Evolutionary conservation across 2,797 vertebrate species (phyloP).

Genomic region (Hoplostethus atlanticus): DNA sequence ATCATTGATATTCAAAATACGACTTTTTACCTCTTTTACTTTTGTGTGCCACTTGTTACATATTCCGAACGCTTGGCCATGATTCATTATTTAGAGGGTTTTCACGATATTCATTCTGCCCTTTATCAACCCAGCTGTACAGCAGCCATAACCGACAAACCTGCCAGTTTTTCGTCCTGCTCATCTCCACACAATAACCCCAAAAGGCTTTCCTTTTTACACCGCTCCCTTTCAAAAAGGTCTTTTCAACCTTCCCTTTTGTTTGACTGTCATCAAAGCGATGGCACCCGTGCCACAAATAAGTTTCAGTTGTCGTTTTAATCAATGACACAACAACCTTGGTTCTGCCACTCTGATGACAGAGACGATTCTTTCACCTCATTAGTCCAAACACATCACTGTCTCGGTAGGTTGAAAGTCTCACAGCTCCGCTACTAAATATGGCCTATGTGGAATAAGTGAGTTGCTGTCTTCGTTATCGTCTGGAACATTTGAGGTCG

Average conservation of each 20-base stretch:
- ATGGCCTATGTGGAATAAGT: not conserved
- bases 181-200: not conserved
- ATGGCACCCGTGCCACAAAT: not conserved
- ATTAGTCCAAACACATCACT: not conserved
- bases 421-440: constrained; percentile 2
- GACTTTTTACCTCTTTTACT: too few species aligned
- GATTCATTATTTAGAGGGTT: too few species aligned
- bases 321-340: constrained; percentile 11
- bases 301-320: constrained; percentile 4
- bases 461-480: not conserved
- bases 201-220: not conserved
- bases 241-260: not conserved
- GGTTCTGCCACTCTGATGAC: constrained; percentile 1
- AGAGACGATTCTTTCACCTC: constrained; percentile 3
- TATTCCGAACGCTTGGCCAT: too few species aligned
- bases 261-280: not conserved
- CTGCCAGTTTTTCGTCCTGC: too few species aligned
- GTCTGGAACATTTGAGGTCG: not conserved
- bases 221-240: not conserved
- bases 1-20: too few species aligned
- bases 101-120: too few species aligned
- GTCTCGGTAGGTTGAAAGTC: not conserved
- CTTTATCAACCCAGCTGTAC: too few species aligned
- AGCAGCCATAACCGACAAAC: too few species aligned
- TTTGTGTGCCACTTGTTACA: too few species aligned